Evolutionary conservation across 2,888 invertebrate genomes (phyloP), one percentile per base, ranked within the genome.

Genomic region (Eumerus sabulonum): DNA sequence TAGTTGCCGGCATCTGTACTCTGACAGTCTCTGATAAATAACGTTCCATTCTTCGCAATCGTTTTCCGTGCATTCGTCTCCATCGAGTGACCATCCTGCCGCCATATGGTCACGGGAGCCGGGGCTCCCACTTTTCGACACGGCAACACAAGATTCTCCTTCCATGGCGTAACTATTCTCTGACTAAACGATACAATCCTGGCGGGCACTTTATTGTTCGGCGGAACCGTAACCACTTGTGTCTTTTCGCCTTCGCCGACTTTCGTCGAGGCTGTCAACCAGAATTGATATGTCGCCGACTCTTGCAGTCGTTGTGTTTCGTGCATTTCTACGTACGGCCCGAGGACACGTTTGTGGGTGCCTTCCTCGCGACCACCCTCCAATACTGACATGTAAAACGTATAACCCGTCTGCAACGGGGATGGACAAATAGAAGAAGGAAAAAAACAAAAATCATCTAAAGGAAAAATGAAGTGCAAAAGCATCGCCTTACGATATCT

Each of bases 1-100:
- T 97, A 98, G 90, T 97, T 97, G 12, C 96, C 96, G 83, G 94
- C 94, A 88, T 97, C 97, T 17, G 92, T 92, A 82, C 93, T 93
- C 86, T 95, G 95, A 38, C 87, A 90, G 82, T 94, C 95, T 87
- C 93, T 92, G 81, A 96, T 93, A 56, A 93, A 91, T 18, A 96
- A 90, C 1, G 95, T 94, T 0, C 95, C 95, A 84, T 95, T 92
- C 84, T 90, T 90, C 66, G 92, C 90, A 71, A 94, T 91, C 81
- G 93, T 92, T 87, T 93, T 91, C 76, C 93, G 88, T 51, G 93
- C 88, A 36, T 93, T 93, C 1, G 93, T 92, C 85, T 95, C 95
- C 82, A 96, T 90, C 11, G 92, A 90, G 67, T 92, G 93, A 0
- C 94, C 94, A 84, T 95, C 93, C 89, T 95, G 92, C 67, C 92